Evolutionary conservation across 1,140 invertebrate species (phyloP).

Genomic region (Papilio machaon): DNA sequence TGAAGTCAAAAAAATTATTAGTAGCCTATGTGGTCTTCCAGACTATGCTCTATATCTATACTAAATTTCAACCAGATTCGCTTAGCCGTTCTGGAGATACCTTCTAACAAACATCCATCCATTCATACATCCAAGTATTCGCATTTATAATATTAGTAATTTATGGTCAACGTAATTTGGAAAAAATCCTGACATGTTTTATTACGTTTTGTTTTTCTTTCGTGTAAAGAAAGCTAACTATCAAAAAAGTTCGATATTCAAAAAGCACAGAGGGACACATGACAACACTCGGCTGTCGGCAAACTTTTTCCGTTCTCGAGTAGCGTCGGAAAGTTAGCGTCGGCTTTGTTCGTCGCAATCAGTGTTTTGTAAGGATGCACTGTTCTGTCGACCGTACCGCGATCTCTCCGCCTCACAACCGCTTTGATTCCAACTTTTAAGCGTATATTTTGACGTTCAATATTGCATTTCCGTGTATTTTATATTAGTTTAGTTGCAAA

Average conservation of each 20-base stretch:
- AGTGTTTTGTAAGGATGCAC: slow-evolving; percentile 78
- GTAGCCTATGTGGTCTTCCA: too few species aligned
- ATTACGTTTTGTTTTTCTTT: neutral
- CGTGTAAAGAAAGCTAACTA: slow-evolving; percentile 37
- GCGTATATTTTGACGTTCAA: slow-evolving; percentile 70
- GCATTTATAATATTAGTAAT: too few species aligned
- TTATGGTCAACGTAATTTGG: neutral
- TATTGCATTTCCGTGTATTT: slow-evolving; percentile 76
- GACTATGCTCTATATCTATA: too few species aligned
- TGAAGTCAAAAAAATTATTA: too few species aligned
- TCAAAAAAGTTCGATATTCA: slow-evolving; percentile 62
- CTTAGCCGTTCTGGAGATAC: too few species aligned
- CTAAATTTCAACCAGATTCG: too few species aligned
- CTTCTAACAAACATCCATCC: too few species aligned
- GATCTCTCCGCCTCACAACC: slow-evolving; percentile 60
- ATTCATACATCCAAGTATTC: too few species aligned
- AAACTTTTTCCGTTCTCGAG: slow-evolving; percentile 68
- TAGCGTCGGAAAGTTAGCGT: slow-evolving; percentile 61
- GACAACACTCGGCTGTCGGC: slow-evolving; percentile 52
- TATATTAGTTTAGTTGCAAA: slow-evolving; percentile 64
- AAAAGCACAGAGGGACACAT: slow-evolving; percentile 60
- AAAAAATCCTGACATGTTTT: neutral
- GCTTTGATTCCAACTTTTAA: slow-evolving; percentile 80
- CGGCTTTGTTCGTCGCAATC: slow-evolving; percentile 71
- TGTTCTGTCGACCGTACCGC: slow-evolving; percentile 71